Evolutionary conservation across 2,113 vertebrate genomes (phyloP), one percentile per base, ranked within the genome.

Genomic region (Todiramphus saurophagus): DNA sequence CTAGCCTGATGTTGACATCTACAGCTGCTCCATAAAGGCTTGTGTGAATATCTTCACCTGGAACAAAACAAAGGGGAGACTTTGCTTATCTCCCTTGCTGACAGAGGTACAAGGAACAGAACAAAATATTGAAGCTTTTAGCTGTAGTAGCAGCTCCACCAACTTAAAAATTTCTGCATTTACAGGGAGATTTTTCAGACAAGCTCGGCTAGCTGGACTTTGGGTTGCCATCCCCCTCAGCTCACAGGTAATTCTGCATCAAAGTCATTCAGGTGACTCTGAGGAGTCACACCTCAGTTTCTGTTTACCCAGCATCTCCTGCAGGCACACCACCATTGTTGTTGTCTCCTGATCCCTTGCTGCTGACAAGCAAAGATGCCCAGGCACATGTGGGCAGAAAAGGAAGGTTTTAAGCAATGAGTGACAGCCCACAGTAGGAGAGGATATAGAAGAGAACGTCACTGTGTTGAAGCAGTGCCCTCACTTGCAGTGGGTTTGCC

Each of bases 41-140:
- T 30, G 98, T 97, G 87, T 95, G 96, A 50, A 98, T 87, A 16
- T 98, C 97, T 95, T 99, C 98, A 85, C 99, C 99, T 99, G 88
- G 78, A 68, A 96, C 33, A 92, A 83, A 83, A 78, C 20, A 92
- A 90, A 91, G 31, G 25, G 64, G 11, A 90, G 55, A 24, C 80
- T 87, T 80, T 59, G 59, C 31, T 91, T 53, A 83, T 35, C 67
- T 56, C 35, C 1, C 4, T 53, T 4, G 19, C 59, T 35, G 33
- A 53, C 30, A 16, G 41, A 78, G 82, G 41, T 4, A 62, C 21
- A 28, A 79, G 41, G 21, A 60, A 30, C 20, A 46, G 46, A 75
- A 28, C 23, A 77, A 81, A n/a, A 9, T 27, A 43, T 44, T 18
- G 39, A 6, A 80, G 72, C 46, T 76, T 82, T 70, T 33, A 66